Percentiles rank a stretch among this genome's conserved stretches.
These are phyloP conservation scores for Oncopodura yosiiana DNA, from an alignment of 1,140 invertebrate species.

Conservation along the genomic window DNA sequence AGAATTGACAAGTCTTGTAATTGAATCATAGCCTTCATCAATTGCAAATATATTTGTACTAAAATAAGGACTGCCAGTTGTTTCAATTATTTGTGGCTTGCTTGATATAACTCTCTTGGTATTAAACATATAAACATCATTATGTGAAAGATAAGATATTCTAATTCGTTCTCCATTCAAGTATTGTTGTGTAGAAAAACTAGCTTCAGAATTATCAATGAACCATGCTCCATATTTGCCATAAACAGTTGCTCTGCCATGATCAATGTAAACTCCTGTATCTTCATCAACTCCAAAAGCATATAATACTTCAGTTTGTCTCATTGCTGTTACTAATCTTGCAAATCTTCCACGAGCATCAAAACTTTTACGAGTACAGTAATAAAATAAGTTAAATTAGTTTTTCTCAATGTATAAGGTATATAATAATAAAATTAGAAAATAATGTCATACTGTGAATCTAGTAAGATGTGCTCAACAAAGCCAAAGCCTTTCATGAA, in stretches of 20 bases:
- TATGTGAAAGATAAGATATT: conserved; percentile 12
- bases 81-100: conserved; percentile 2
- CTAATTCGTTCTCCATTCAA: background rate
- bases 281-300: conserved; percentile 23
- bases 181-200: background rate
- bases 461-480: conserved; percentile 2
- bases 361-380: conserved; percentile 3
- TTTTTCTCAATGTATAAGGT: too few relatives aligned
- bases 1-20: conserved; percentile 7
- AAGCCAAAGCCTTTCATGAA: conserved; percentile 19
- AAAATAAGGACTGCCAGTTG: background rate
- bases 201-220: conserved; percentile 6
- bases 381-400: background rate
- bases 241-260: conserved; percentile 2
- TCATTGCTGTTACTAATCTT: conserved; percentile 7
- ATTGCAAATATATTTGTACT: background rate
- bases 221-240: conserved; percentile 16
- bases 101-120: background rate
- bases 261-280: conserved; percentile 11
- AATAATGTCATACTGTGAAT: conserved; percentile 12
- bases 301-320: background rate
- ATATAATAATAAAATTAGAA: background rate
- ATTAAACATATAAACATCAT: background rate
- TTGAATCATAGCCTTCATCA: conserved; percentile 7
- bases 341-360: conserved; percentile 23